Conservation (phyloP, 2,113 vertebrate genomes). For the Corapipo altera region DNA sequence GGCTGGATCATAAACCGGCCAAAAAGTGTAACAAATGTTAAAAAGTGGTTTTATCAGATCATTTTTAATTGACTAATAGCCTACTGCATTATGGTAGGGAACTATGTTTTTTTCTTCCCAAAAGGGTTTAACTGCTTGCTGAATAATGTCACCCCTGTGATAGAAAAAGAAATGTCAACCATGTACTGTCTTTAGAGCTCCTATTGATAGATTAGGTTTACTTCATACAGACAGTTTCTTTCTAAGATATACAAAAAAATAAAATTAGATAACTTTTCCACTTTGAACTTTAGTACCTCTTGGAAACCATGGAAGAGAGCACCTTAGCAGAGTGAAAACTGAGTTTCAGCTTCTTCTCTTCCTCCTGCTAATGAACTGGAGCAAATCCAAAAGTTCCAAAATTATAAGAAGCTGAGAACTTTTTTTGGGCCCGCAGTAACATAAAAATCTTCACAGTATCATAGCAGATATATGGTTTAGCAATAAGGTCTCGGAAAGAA, state of each 20-base stretch:
- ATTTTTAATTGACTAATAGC: conserved; percentile 30
- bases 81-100: conserved; percentile 35
- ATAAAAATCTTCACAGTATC: background rate
- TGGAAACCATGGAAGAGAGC: background rate
- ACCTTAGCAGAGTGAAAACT: background rate
- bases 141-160: background rate
- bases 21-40: conserved; percentile 48
- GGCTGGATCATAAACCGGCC: conserved; percentile 48
- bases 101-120: background rate
- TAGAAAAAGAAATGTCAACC: background rate
- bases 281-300: background rate
- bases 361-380: background rate
- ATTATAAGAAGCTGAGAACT: background rate
- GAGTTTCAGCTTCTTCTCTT: background rate
- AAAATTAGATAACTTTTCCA: background rate
- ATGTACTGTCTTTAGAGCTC: background rate
- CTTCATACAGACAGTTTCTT: background rate
- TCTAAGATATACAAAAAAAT: background rate
- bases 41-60: conserved; percentile 8
- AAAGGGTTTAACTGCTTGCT: background rate
- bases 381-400: background rate
- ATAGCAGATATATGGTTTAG: background rate
- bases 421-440: background rate
- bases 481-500: background rate
- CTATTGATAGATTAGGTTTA: background rate